Conservation (phyloP, 2,113 vertebrate genomes). For the Cinclus cinclus region DNA sequence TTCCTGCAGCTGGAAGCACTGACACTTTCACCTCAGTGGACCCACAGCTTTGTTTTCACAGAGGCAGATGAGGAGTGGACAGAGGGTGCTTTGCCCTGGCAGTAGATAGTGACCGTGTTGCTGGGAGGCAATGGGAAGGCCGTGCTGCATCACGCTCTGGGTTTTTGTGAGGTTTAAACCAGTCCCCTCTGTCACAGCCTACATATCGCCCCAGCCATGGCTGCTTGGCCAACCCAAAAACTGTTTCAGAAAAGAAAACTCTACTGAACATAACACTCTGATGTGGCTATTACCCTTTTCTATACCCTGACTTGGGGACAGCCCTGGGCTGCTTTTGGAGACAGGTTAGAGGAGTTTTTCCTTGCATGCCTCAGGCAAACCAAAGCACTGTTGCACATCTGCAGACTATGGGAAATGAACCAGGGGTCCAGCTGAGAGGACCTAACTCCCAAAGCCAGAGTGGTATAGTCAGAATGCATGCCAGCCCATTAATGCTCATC, state of each 20-base stretch:
- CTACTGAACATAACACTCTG: background rate
- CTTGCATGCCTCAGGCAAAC: background rate
- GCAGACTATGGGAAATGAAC: background rate
- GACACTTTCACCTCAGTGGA: background rate
- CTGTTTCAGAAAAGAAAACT: background rate
- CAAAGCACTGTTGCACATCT: background rate
- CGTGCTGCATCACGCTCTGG: accelerated
- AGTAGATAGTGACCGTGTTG: background rate
- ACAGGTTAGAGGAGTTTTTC: background rate
- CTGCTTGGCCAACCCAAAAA: background rate
- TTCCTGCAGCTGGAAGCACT: background rate
- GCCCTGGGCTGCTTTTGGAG: background rate
- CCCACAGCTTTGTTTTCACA: background rate
- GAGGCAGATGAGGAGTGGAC: background rate
- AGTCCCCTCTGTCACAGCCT: background rate
- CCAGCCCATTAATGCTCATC: background rate
- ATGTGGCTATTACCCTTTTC: accelerated
- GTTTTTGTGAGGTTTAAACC: background rate
- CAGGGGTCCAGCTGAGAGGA: background rate
- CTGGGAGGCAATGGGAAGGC: background rate
- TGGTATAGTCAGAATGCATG: background rate
- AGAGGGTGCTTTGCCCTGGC: background rate
- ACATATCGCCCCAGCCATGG: accelerated
- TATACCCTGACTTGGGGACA: background rate
- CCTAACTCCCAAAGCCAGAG: background rate